Conservation (phyloP, 2,113 vertebrate genomes). For the Caretta caretta region DNA sequence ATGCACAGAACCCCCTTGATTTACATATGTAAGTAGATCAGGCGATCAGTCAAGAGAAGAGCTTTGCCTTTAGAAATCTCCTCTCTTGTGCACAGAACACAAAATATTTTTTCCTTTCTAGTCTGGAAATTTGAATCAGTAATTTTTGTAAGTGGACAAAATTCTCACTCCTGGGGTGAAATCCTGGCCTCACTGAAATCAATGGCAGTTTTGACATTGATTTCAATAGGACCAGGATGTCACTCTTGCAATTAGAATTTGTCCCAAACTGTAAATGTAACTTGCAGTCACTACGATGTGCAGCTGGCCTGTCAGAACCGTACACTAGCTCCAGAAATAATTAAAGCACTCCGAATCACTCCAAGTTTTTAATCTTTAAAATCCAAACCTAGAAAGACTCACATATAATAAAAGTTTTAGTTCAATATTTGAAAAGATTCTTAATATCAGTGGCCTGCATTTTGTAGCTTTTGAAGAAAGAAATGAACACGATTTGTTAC, state of each 20-base stretch:
- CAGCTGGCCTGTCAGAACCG: background rate
- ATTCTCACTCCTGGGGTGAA: background rate
- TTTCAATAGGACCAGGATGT: background rate
- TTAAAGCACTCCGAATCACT: background rate
- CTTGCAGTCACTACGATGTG: background rate
- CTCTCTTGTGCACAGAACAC: background rate
- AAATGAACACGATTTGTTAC: background rate
- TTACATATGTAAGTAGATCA: constrained; percentile 48
- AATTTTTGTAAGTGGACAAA: background rate
- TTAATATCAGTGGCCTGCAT: background rate
- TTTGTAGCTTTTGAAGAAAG: constrained; percentile 29
- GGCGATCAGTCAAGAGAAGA: background rate
- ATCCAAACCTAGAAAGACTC: background rate
- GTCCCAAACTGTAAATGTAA: background rate
- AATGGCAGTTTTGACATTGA: background rate
- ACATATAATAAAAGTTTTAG: background rate
- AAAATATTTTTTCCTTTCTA: background rate
- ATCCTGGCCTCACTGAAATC: background rate
- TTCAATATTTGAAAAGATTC: background rate
- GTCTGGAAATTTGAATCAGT: background rate
- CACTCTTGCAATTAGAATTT: background rate
- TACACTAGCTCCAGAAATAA: background rate
- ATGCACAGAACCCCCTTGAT: constrained; percentile 40
- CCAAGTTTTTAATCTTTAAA: background rate
- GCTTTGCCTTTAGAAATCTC: background rate